A percentile compares a stretch with the other conserved stretches of the same genome.
Conservation (phyloP, 1,140 invertebrate genomes). For the Drosophila rufa region DNA sequence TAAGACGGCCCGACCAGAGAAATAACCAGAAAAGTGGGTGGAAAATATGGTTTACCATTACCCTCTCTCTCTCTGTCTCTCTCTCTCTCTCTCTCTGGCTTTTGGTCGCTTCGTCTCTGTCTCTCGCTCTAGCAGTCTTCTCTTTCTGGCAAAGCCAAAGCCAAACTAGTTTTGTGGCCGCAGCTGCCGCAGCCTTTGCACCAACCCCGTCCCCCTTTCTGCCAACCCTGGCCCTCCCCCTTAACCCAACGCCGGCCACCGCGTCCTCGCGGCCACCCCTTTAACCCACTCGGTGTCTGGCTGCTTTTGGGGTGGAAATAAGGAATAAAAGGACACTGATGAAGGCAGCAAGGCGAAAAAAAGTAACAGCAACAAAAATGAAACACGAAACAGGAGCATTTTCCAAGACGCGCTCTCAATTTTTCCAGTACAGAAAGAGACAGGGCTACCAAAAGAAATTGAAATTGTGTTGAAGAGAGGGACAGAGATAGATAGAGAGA, state of each 20-base stretch:
- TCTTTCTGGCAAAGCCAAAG: constrained; percentile 65
- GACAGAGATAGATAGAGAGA: constrained; percentile 18
- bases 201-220: constrained; percentile 24
- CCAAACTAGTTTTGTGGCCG: constrained; percentile 80
- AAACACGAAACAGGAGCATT: constrained; percentile 43
- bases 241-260: constrained; percentile 1
- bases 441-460: constrained; percentile 4
- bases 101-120: background rate
- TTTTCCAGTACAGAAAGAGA: constrained; percentile 46
- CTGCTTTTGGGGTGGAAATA: constrained; percentile 48
- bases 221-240: background rate
- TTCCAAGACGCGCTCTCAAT: constrained; percentile 53
- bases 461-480: background rate
- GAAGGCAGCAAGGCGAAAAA: constrained; percentile 11
- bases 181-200: constrained; percentile 54
- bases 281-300: constrained; percentile 26
- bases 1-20: constrained; percentile 70
- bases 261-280: constrained; percentile 24
- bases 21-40: constrained; percentile 79
- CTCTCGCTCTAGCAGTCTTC: constrained; percentile 20
- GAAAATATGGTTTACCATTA: constrained; percentile 68
- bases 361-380: constrained; percentile 31
- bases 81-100: background rate
- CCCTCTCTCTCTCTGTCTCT: background rate
- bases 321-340: constrained; percentile 12